Percentiles rank a stretch among this genome's conserved stretches.
These are phyloP conservation scores for Lophius americanus DNA, from an alignment of 2,797 vertebrate genomes.

Conservation along the genomic window DNA sequence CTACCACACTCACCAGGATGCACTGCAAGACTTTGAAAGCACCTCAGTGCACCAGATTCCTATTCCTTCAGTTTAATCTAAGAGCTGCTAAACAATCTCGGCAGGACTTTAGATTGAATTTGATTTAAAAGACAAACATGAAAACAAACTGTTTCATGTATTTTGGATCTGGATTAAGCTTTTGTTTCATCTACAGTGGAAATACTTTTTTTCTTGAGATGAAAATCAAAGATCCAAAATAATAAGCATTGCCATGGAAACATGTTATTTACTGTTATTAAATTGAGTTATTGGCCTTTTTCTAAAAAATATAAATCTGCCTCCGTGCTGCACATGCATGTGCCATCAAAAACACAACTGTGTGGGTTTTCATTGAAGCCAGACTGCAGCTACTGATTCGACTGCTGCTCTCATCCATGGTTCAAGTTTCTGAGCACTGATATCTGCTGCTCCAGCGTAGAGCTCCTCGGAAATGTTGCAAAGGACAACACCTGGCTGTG, in stretches of 20 bases:
- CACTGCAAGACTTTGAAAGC: slow-evolving; percentile 86
- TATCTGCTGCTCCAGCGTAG: slow-evolving; percentile 28
- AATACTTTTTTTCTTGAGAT: slow-evolving; percentile 43
- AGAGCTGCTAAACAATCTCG: slow-evolving; percentile 4
- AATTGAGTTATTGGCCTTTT: slow-evolving; percentile 55
- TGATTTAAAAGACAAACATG: slow-evolving; percentile 36
- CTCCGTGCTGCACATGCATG: slow-evolving; percentile 47
- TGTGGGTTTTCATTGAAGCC: slow-evolving; percentile 29
- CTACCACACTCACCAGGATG: slow-evolving; percentile 86
- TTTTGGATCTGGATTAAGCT: slow-evolving; percentile 42
- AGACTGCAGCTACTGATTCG: slow-evolving; percentile 29
- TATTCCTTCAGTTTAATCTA: slow-evolving; percentile 87
- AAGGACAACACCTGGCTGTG: slow-evolving; percentile 36
- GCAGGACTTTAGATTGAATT: slow-evolving; percentile 32
- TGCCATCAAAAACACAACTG: slow-evolving; percentile 39
- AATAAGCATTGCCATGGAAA: slow-evolving; percentile 36
- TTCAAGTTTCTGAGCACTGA: slow-evolving; percentile 19
- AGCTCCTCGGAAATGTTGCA: slow-evolving; percentile 39
- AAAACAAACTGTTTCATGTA: slow-evolving; percentile 27
- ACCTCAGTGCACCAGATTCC: slow-evolving; percentile 89
- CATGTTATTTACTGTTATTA: slow-evolving; percentile 44
- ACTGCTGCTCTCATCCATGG: slow-evolving; percentile 16
- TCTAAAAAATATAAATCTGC: slow-evolving; percentile 56
- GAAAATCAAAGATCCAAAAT: slow-evolving; percentile 23
- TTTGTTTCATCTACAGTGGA: slow-evolving; percentile 48